Percentiles rank a stretch among this genome's conserved stretches.
phyloP scores from a whole-genome alignment of 2,797 vertebrate species.

The Brachymystax lenok region DNA sequence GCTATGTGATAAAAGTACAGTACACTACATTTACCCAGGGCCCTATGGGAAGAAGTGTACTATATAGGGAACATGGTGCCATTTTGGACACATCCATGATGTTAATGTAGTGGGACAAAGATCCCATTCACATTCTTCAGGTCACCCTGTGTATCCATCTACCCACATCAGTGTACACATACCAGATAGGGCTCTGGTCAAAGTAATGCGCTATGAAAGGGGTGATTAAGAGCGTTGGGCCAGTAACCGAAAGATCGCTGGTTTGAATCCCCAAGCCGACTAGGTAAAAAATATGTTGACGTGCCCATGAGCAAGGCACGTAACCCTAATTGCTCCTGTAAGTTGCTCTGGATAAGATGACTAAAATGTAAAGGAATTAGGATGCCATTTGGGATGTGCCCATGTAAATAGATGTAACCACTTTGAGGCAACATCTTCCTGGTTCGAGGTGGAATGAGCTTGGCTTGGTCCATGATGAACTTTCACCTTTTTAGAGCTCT shows the following conservation, averaged over 20 bases:
- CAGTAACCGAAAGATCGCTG: too few species aligned
- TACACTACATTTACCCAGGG: neutral
- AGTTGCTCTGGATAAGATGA: too few species aligned
- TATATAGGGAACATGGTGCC: neutral
- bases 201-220: too few species aligned
- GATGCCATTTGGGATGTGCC: neutral
- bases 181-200: too few species aligned
- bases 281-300: too few species aligned
- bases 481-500: conserved; percentile 60
- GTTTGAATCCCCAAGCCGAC: too few species aligned
- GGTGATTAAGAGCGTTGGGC: too few species aligned
- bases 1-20: neutral
- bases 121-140: neutral
- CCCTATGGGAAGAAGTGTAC: neutral
- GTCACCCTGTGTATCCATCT: neutral
- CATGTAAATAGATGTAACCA: conserved; percentile 34
- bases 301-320: too few species aligned
- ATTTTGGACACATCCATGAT: neutral
- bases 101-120: conserved; percentile 1
- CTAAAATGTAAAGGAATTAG: neutral
- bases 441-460: conserved; percentile 65
- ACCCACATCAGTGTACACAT: neutral
- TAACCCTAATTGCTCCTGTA: too few species aligned
- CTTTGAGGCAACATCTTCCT: conserved; percentile 52
- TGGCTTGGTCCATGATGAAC: conserved; percentile 65